Base-by-base conservation (phyloP, 1,140 invertebrate species). In the Bombus balteatus region DNA sequence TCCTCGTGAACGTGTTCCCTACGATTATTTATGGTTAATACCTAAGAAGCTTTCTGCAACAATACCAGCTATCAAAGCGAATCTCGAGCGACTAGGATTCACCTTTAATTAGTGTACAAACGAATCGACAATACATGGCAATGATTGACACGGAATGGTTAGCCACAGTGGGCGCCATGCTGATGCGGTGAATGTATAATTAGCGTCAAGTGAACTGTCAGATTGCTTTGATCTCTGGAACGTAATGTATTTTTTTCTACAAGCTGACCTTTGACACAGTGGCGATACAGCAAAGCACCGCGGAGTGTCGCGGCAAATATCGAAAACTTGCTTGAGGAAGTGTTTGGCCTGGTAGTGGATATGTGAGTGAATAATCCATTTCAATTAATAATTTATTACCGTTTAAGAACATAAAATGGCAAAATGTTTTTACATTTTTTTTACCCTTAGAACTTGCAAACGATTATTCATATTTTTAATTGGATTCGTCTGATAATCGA, bases 1-100 rank as follows among this genome's bases (percentile, higher is more conserved):
- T 88, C 70, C 47, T 53, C 72, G 70, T 43, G 57, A 53, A 89
- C 84, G 89, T 15, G 15, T 47, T 5, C 13, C 15, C 5, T 91
- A 94, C 94, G 93, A 94, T 93, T 95, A 94, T 95, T 94, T 93
- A 94, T 92, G 88, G 90, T 88, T 94, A 94, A 94, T 94, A 94
- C 94, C 93, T 95, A 94, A 94, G 92, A 92, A 94, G 91, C 92
- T 94, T 3, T 89, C 91, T 88, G 90, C 93, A 93, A 94, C 93
- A 93, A 91, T 89, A 91, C 80, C 87, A 65, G 32, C 37, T 57
- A 43, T 66, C 57, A 57, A 79, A 79, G 62, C 70, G 74, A 53
- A 39, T 39, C 53, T 37, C 85, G 53, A 53, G 85, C 85, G 90
- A 88, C 91, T 88, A 86, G 91, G 92, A 93, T 95, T 94, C 94